phyloP scores from a whole-genome alignment of 2,113 vertebrate genomes.

The Monopterus albus region DNA sequence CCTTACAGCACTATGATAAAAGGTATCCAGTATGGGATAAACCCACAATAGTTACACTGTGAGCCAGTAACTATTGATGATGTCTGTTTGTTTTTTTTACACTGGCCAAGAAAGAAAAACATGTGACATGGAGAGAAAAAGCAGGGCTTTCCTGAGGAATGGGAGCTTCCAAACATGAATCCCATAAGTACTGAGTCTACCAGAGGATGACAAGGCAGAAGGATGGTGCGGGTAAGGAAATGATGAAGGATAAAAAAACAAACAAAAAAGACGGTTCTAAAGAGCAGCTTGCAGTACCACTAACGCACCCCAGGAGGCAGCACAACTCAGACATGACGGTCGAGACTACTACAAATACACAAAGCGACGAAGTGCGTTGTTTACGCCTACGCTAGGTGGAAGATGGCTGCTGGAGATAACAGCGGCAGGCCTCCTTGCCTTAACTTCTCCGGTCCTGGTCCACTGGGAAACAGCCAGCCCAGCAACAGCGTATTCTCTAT shows the following conservation, averaged over 20 bases:
- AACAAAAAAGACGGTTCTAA: conserved; percentile 1
- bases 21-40: too few species aligned
- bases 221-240: neutral
- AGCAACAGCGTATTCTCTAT: conserved; percentile 83
- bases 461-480: conserved; percentile 82
- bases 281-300: neutral
- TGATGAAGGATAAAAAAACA: neutral
- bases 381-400: conserved; percentile 80
- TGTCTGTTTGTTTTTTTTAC: too few species aligned
- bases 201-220: conserved; percentile 13
- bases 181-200: conserved; percentile 13
- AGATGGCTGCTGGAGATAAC: conserved; percentile 93
- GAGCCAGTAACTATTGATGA: too few species aligned
- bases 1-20: too few species aligned
- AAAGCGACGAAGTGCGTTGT: conserved; percentile 68
- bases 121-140: neutral
- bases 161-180: conserved; percentile 10
- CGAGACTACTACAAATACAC: conserved; percentile 18
- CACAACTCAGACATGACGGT: neutral
- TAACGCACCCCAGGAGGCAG: conserved; percentile 14
- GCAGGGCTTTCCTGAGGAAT: neutral
- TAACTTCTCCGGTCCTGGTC: conserved; percentile 79
- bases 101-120: neutral
- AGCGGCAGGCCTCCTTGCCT: conserved; percentile 84
- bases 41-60: too few species aligned